Conservation (phyloP, 2,888 invertebrate species). For the Cistogaster globosa region DNA sequence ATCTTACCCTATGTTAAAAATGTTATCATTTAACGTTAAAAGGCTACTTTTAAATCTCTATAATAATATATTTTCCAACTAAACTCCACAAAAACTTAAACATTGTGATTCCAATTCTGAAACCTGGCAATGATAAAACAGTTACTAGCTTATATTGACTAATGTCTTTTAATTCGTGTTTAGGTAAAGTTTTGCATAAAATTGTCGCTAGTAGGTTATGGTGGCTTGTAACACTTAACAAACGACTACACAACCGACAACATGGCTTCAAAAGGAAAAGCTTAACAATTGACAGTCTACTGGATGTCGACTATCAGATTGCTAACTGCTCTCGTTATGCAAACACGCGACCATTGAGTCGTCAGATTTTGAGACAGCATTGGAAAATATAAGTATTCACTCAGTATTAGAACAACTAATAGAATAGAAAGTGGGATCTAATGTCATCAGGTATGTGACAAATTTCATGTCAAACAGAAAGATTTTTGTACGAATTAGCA, state of each 20-base stretch:
- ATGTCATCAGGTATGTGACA: neutral
- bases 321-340: neutral
- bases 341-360: neutral
- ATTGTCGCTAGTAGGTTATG: neutral
- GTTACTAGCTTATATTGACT: neutral
- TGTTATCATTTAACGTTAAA: neutral
- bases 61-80: neutral
- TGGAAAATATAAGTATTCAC: neutral
- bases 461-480: too few relatives aligned
- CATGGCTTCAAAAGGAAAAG: constrained; percentile 41
- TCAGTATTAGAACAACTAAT: too few relatives aligned
- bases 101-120: neutral
- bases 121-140: too few relatives aligned
- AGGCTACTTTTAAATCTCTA: constrained; percentile 12
- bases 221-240: constrained; percentile 42
- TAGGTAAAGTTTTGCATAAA: too few relatives aligned
- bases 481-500: too few relatives aligned
- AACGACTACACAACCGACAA: constrained; percentile 40
- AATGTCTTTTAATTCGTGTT: too few relatives aligned
- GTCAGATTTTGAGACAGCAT: neutral
- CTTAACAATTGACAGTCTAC: constrained; percentile 41
- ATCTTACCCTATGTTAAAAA: constrained; percentile 51
- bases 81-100: neutral
- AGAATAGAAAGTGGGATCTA: too few relatives aligned
- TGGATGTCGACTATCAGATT: constrained; percentile 1